Conservation (phyloP, 2,888 invertebrate genomes). For the Lottia scabra region DNA sequence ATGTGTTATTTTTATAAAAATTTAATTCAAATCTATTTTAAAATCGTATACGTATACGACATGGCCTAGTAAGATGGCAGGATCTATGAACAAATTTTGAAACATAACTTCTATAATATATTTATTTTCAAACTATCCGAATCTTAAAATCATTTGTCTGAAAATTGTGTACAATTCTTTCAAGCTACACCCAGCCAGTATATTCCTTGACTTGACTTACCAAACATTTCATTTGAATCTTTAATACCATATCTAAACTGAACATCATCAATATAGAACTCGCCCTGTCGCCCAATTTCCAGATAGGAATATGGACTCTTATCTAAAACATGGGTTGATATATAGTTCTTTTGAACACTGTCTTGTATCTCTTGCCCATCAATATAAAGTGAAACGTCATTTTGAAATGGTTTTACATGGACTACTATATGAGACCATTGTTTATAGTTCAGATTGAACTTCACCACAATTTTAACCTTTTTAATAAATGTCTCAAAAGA, state of each 20-base stretch:
- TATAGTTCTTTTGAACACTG: neutral
- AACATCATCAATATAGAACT: conserved; percentile 33
- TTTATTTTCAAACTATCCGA: too few relatives aligned
- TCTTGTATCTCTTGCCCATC: conserved; percentile 6
- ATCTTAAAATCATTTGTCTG: too few relatives aligned
- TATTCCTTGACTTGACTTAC: conserved; percentile 19
- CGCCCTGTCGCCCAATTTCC: conserved; percentile 24
- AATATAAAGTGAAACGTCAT: neutral
- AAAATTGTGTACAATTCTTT: too few relatives aligned
- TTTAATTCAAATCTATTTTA: too few relatives aligned
- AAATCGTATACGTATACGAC: too few relatives aligned
- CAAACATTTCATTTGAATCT: conserved; percentile 17
- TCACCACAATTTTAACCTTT: conserved; percentile 12
- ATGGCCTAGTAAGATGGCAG: too few relatives aligned
- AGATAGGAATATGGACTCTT: conserved; percentile 23
- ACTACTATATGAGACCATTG: conserved; percentile 28
- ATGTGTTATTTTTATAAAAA: too few relatives aligned
- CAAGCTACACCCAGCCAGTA: too few relatives aligned
- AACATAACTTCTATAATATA: too few relatives aligned
- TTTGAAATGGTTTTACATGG: neutral
- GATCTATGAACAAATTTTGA: too few relatives aligned
- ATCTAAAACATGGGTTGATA: conserved; percentile 8
- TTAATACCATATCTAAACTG: conserved; percentile 11
- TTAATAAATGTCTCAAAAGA: conserved; percentile 11
- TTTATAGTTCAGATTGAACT: conserved; percentile 23